Base-by-base conservation (phyloP, 1,140 invertebrate genomes). In the Eciton burchellii region DNA sequence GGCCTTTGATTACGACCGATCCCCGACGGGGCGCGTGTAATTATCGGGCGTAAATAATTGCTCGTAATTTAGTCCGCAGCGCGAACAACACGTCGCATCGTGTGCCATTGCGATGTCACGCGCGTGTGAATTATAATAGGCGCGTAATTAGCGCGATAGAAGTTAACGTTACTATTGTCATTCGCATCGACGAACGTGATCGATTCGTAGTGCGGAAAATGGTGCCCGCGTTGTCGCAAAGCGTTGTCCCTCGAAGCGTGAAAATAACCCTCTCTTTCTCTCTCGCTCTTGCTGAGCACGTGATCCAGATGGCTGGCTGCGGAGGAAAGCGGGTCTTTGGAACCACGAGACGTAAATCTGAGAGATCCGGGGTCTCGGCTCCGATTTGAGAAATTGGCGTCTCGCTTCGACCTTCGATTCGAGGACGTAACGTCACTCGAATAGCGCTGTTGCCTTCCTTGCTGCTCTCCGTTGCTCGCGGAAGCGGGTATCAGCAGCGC, bases 1-100 rank as follows among this genome's bases (percentile, higher is more conserved):
- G 49, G 9, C n/a, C 4, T 70, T 70, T 35, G 47, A 68, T 79
- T 56, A 45, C 56, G 49, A 68, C 43, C 35, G 24, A 45, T 79
- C 9, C 35, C 35, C 24, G 41, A 57, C 35, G 26, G 57, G 63
- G 68, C 68, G 21, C 68, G 68, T 16, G 21, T 79, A 79, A 79
- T 79, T 79, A 79, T 16, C 21, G 29, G 12, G 54, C 35, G 9
- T 56, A 79, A 79, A 79, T 79, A 79, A 79, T 79, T 68, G 49
- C 21, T 79, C 49, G 49, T 79, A 79, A 79, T 79, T 79, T 79
- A 79, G 74, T 79, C 68, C 56, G 74, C 49, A 57, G 49, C 63
- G 19, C 24, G 63, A 68, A 56, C 35, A 56, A 79, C 74, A 63
- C 45, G 73, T 52, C 14, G 43, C 2, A 49, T 35, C 35, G 26